Percentiles rank a stretch among this genome's conserved stretches.
Conservation (phyloP, 2,888 invertebrate species). For the Mimumesa dahlbomi region DNA sequence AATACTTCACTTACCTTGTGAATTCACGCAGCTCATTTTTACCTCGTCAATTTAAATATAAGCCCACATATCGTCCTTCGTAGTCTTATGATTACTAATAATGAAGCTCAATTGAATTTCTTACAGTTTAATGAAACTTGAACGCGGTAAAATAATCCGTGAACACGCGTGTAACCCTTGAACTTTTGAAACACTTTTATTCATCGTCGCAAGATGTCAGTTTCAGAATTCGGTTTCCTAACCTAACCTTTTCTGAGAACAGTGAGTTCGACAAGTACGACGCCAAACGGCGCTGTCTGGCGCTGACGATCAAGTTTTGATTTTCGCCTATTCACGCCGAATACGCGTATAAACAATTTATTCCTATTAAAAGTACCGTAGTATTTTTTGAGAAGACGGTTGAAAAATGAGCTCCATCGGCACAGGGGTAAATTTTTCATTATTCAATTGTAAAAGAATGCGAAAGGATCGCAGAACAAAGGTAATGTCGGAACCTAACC, state of each 20-base stretch:
- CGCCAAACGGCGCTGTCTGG: constrained; percentile 15
- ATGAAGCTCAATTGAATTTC: no score
- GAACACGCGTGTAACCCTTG: not conserved
- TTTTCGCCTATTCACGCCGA: constrained; percentile 75
- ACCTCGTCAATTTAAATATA: no score
- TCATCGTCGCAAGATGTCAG: constrained; percentile 16
- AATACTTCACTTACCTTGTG: no score
- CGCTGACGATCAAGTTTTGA: constrained; percentile 65
- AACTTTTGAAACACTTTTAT: not conserved
- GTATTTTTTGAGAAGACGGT: constrained; percentile 16
- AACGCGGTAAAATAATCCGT: no score
- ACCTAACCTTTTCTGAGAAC: constrained; percentile 19
- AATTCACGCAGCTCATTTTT: no score
- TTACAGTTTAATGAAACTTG: no score
- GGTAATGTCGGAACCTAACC: constrained; percentile 56
- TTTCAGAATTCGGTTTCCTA: not conserved
- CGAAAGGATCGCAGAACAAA: constrained; percentile 48
- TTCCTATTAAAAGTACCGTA: constrained; percentile 13
- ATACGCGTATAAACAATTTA: constrained; percentile 62
- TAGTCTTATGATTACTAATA: no score
- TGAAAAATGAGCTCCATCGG: constrained; percentile 95
- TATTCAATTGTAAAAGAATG: constrained; percentile 11
- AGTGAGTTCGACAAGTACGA: not conserved
- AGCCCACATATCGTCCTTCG: no score
- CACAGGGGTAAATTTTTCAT: constrained; percentile 89